Base-by-base conservation (phyloP, 2,888 invertebrate genomes). In the Blastobasis lacticolella region DNA sequence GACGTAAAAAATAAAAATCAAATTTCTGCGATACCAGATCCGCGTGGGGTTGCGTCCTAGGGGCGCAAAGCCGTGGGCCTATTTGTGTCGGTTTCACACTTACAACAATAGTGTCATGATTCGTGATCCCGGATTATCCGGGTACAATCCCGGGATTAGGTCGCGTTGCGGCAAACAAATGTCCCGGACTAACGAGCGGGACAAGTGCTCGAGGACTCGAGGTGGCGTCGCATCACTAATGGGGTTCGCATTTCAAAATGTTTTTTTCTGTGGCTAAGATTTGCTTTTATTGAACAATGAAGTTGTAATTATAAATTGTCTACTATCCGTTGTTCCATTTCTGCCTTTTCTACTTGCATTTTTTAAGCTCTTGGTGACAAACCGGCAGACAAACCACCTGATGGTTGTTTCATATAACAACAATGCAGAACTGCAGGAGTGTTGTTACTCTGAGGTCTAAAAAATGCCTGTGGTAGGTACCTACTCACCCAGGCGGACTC, bases 71-170 rank as follows among this genome's bases (percentile, higher is more conserved):
- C 78, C 72, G 66, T 71, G 72, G 84, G 85, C 87, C 84, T 86
- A 84, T 88, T 88, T 88, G 84, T 78, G 87, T 86, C 87, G 86
- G 86, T 86, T 88, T 88, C 88, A 86, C 88, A 88, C 88, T 87
- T 87, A 84, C 86, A 87, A 88, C 88, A 88, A 88, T 88, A 87
- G 88, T 85, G 88, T 84, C 88, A 88, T 88, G 87, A 88, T 88
- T 87, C 87, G 73, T 86, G 85, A 88, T 85, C 87, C 87, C 67
- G 80, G 87, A 84, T 87, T 81, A 86, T 84, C 77, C 77, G 67
- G 73, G 75, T 71, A 78, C 78, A 78, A 83, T 72, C 73, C 80
- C 73, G 72, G 81, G 80, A 83, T 87, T 86, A 87, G 81, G 79
- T 76, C 78, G 79, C 71, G 81, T 80, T 84, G 87, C 80, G 84